Percentiles rank a stretch among this genome's conserved stretches.
Conservation (phyloP, 1,140 invertebrate species). For the Probaryconus sp. region DNA sequence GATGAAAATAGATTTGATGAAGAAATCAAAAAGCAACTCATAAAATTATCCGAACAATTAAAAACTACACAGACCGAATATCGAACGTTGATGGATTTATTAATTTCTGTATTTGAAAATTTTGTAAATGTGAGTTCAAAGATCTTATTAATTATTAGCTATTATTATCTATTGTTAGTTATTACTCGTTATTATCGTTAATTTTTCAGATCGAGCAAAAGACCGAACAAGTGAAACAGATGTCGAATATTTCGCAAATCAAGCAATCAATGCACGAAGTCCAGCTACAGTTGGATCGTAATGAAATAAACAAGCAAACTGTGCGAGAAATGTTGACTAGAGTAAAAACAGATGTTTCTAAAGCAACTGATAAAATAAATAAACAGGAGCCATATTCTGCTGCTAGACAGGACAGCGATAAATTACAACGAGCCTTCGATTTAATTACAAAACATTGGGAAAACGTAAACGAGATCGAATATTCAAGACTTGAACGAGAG, state of each 20-base stretch:
- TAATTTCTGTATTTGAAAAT: slow-evolving; percentile 84
- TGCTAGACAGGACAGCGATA: slow-evolving; percentile 84
- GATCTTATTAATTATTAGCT: not conserved
- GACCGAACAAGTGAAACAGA: slow-evolving; percentile 56
- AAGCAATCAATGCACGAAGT: slow-evolving; percentile 62
- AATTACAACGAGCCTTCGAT: slow-evolving; percentile 82
- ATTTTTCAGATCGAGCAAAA: slow-evolving; percentile 67
- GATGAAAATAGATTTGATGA: slow-evolving; percentile 71
- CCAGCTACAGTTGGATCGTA: slow-evolving; percentile 76
- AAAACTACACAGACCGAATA: slow-evolving; percentile 85
- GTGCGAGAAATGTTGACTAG: slow-evolving; percentile 81
- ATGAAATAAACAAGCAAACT: slow-evolving; percentile 80
- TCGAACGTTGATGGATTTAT: slow-evolving; percentile 84
- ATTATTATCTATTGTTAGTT: slow-evolving; percentile 3
- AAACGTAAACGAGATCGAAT: slow-evolving; percentile 80
- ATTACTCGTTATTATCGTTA: slow-evolving; percentile 7
- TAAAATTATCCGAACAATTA: slow-evolving; percentile 83
- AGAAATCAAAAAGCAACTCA: slow-evolving; percentile 81
- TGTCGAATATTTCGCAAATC: slow-evolving; percentile 8
- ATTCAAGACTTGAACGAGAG: slow-evolving; percentile 82
- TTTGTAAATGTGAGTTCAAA: slow-evolving; percentile 81
- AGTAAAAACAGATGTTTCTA: slow-evolving; percentile 81
- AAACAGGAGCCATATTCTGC: slow-evolving; percentile 84
- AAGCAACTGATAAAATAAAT: slow-evolving; percentile 82
- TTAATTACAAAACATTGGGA: slow-evolving; percentile 80